phyloP scores from a whole-genome alignment of 2,797 vertebrate genomes.

The Diplodus sargus region DNA sequence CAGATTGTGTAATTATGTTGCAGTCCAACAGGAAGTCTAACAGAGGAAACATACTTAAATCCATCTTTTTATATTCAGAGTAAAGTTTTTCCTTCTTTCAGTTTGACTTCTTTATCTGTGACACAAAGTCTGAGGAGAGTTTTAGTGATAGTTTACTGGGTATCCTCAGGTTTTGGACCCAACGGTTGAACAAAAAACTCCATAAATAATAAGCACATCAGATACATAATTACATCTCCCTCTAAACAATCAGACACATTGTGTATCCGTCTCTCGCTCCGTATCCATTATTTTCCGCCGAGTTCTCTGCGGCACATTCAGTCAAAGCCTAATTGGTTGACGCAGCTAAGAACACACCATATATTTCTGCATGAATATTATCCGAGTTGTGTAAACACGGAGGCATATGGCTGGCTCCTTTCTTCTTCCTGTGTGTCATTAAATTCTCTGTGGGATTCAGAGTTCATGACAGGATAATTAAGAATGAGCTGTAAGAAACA shows the following conservation, averaged over 20 bases:
- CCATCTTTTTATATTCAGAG: too few relatives aligned
- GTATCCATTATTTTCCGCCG: background rate
- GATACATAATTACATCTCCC: conserved; percentile 6
- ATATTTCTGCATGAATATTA: conserved; percentile 25
- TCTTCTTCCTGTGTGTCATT: conserved; percentile 54
- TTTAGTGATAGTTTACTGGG: too few relatives aligned
- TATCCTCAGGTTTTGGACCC: too few relatives aligned
- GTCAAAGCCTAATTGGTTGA: conserved; percentile 13
- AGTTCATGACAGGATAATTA: conserved; percentile 61
- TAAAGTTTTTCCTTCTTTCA: too few relatives aligned
- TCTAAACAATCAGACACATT: background rate
- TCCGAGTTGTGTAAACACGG: conserved; percentile 40
- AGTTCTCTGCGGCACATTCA: background rate
- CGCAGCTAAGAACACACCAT: background rate
- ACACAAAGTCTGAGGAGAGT: too few relatives aligned
- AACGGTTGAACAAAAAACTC: too few relatives aligned
- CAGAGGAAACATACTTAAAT: too few relatives aligned
- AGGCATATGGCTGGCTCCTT: conserved; percentile 52
- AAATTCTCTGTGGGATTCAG: conserved; percentile 58
- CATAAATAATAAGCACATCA: background rate
- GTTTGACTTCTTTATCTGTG: too few relatives aligned
- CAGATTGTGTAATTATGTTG: too few relatives aligned
- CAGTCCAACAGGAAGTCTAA: too few relatives aligned
- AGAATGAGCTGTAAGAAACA: conserved; percentile 59
- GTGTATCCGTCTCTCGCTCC: background rate